Conservation (phyloP, 1,140 invertebrate genomes). For the Acyrthosiphon pisum region DNA sequence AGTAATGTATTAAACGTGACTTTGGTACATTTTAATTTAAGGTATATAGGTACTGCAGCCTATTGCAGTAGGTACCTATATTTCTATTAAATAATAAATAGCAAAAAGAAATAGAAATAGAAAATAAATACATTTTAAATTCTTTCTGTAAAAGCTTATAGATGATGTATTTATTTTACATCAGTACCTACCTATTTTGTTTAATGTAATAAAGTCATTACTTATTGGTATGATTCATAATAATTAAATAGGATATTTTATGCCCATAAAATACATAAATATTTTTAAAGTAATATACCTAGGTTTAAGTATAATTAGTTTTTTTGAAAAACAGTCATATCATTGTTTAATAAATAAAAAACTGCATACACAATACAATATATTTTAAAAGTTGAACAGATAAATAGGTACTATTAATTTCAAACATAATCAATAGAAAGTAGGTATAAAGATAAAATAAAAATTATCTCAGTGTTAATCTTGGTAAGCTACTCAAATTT, state of each 20-base stretch:
- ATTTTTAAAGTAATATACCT: not conserved
- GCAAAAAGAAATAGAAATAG: no score
- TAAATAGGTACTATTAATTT: not conserved
- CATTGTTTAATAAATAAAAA: not conserved
- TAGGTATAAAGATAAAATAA: not conserved
- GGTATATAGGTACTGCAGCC: not conserved
- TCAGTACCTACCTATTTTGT: not conserved
- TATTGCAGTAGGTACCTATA: not conserved
- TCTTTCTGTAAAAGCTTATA: not conserved
- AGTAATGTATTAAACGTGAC: not conserved
- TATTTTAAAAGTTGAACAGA: not conserved
- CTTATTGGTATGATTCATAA: not conserved
- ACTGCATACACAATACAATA: not conserved
- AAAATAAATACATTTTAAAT: not conserved
- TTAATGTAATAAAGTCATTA: no score
- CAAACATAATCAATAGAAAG: not conserved
- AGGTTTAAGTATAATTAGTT: not conserved
- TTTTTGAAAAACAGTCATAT: not conserved
- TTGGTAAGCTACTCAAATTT: not conserved
- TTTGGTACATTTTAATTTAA: not conserved
- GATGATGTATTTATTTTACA: not conserved
- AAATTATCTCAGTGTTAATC: not conserved
- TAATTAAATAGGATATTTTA: not conserved
- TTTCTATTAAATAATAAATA: not conserved
- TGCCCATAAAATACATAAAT: not conserved